Base-by-base conservation (phyloP, 2,888 invertebrate species). In the Monochamus alternatus region DNA sequence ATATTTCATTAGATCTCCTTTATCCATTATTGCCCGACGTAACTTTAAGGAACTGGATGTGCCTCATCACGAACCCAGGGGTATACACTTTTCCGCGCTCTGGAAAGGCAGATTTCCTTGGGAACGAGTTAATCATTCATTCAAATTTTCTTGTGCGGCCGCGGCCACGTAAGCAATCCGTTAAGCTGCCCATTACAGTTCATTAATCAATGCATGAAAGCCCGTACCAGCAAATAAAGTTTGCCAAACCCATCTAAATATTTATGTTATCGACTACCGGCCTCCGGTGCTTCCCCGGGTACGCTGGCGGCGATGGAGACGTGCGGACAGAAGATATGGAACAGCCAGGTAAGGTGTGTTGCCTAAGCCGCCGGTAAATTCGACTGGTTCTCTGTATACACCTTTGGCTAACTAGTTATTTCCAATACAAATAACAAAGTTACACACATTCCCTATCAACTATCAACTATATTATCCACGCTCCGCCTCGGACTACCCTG, bases 221-320 rank as follows among this genome's bases (percentile, higher is more conserved):
- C 43, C 32, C 30, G 14, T 47, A 47, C 64, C 69, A 30, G 63
- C 31, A 43, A 67, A 67, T 75, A 67, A 51, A 73, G 59, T 63
- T 66, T 68, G 58, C 47, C 66, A 47, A 59, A 65, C 67, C 64
- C 64, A 12, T 44, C 44, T 69, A 76, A 76, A 76, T 73, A 76
- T 76, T 76, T 73, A 76, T 69, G 64, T 73, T 71, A 73, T 76
- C 76, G 76, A 73, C 68, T 75, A 47, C 63, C 66, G 32, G 68
- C 59, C 69, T 47, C 65, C n/a, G 65, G 69, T 47, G 59, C 59
- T 63, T 64, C 64, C 62, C 62, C 47, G 64, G 66, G 32, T 67
- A 43, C 47, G 38, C 59, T 60, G 68, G 74, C 10, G 68, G 74
- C 10, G 62, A 52, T 52, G 67, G 32, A 67, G 51, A 31, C 44